A percentile compares a stretch with the other conserved stretches of the same genome.
These are phyloP conservation scores for Ellobium chinense DNA, from an alignment of 2,888 invertebrate species.

Conservation along the genomic window DNA sequence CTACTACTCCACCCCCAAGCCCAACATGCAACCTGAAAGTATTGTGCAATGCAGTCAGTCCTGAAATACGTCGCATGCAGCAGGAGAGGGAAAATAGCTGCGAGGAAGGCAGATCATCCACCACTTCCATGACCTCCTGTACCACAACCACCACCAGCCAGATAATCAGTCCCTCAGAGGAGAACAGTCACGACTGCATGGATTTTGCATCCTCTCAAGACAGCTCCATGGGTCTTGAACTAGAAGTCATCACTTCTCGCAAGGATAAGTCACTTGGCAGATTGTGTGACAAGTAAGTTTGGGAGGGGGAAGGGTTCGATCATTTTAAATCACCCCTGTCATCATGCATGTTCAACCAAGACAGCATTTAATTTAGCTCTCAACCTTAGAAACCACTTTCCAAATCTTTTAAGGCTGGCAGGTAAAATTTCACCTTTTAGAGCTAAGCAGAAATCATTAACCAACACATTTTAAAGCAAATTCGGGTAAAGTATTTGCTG, in stretches of 20 bases:
- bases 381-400: too few species aligned
- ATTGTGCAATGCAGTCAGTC: conserved; percentile 84
- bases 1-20: conserved; percentile 81
- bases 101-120: conserved; percentile 41
- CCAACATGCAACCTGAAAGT: conserved; percentile 86
- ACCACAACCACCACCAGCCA: conserved; percentile 6
- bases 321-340: too few species aligned
- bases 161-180: conserved; percentile 31
- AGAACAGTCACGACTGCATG: conserved; percentile 33
- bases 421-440: too few species aligned
- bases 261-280: conserved; percentile 78
- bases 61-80: conserved; percentile 71
- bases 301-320: too few species aligned
- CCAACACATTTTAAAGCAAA: too few species aligned
- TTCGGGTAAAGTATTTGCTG: too few species aligned
- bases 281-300: conserved; percentile 76
- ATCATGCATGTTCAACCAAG: too few species aligned
- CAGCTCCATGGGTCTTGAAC: conserved; percentile 30
- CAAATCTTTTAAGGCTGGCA: too few species aligned
- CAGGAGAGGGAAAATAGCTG: conserved; percentile 47
- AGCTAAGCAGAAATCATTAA: too few species aligned
- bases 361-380: too few species aligned
- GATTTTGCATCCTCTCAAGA: conserved; percentile 54
- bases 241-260: conserved; percentile 58
- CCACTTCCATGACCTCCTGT: conserved; percentile 14